Base-by-base conservation (phyloP, 2,797 vertebrate species). In the Phrynocephalus vlangalii region DNA sequence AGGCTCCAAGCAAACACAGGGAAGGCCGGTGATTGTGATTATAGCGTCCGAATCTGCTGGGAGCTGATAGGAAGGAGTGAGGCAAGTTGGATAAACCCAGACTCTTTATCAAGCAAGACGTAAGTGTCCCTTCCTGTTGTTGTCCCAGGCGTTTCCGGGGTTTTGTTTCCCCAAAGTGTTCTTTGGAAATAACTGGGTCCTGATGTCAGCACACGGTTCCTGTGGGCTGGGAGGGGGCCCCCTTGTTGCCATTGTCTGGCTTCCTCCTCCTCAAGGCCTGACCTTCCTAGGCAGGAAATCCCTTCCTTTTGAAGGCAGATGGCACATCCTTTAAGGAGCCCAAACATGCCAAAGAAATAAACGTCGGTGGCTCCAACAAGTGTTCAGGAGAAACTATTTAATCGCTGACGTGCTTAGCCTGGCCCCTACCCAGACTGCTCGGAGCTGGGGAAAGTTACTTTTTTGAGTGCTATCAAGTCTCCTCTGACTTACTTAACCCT, bases 141-240 rank as follows among this genome's bases (percentile, higher is more conserved):
- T 87, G 86, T 87, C 86, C 26, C 86, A 81, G 86, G 63, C 72
- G n/a, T 85, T 90, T 90, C 89, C 89, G 81, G 79, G 86, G 86
- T 71, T 87, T 90, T 90, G 86, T 87, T 82, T 44, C 52, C 8
- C 82, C 78, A 72, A 77, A 81, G 70, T 10, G 24, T 60, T 81
- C 72, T n/a, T 5, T 85, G 89, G 86, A 90, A 90, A 82, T 50
- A 72, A 5, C 72, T 11, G 78, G 75, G 56, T 63, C 83, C 67
- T 79, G 44, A 86, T 84, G 81, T 86, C 85, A 66, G 63, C 66
- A 56, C 10, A 48, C 44, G 60, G 72, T 85, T 90, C 86, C 89
- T 85, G 83, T 38, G 44, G 56, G 15, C 67, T 11, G 18, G 86
- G 71, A 71, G n/a, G 77, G 33, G 30, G 48, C 24, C 72, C 24